Evolutionary conservation across 2,888 invertebrate genomes (phyloP).

Genomic region (Crematogaster levior): DNA sequence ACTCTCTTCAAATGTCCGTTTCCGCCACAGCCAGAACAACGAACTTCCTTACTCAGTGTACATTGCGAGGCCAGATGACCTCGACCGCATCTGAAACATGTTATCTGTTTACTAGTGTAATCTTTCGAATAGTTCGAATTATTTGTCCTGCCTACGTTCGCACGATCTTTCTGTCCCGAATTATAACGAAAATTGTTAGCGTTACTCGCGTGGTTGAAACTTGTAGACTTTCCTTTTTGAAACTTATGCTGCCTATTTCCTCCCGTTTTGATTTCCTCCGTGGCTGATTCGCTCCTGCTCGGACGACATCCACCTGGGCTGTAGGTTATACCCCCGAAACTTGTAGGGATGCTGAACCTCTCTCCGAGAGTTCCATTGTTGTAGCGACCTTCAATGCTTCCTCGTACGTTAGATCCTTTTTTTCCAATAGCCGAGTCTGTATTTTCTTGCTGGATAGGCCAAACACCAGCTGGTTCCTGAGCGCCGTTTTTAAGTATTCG

Average conservation of each 20-base stretch:
- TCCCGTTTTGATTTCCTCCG: not conserved
- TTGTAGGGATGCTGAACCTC: not conserved
- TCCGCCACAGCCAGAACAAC: not conserved
- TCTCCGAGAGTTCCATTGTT: too few species aligned
- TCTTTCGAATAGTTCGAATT: too few species aligned
- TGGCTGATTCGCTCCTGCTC: not conserved
- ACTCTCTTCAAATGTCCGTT: not conserved
- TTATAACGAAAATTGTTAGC: not conserved
- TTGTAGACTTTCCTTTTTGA: not conserved
- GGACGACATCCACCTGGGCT: not conserved
- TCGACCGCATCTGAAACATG: not conserved
- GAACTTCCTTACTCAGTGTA: not conserved
- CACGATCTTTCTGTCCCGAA: not conserved
- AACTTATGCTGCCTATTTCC: not conserved
- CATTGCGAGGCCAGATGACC: not conserved
- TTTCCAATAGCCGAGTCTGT: not conserved
- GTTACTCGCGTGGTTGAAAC: too few species aligned
- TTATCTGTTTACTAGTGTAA: too few species aligned
- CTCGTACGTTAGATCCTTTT: not conserved
- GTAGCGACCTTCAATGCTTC: too few species aligned
- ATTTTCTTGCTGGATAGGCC: not conserved
- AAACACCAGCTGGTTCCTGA: not conserved
- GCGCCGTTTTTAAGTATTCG: not conserved
- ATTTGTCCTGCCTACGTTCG: not conserved
- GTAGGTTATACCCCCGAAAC: not conserved